A percentile compares a stretch with the other conserved stretches of the same genome.
phyloP scores from a whole-genome alignment of 2,113 vertebrate species.

The Ophthalmolycus amberensis region DNA sequence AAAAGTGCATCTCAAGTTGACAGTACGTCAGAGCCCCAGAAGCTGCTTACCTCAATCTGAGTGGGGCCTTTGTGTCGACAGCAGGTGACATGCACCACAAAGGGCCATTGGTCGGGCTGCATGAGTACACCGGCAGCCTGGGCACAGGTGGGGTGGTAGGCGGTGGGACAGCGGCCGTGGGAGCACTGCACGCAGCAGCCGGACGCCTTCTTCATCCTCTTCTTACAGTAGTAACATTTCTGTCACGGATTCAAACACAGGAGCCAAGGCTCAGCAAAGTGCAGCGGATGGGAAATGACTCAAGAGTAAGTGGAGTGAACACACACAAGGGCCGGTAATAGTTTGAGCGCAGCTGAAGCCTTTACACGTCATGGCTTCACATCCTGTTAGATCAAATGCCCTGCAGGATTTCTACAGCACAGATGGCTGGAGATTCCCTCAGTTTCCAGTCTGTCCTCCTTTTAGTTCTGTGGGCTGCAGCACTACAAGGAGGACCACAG shows the following conservation, averaged over 20 bases:
- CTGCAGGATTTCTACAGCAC: neutral
- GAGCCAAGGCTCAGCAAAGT: neutral
- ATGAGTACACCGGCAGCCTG: slow-evolving; percentile 96
- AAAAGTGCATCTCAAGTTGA: neutral
- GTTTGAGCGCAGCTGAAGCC: neutral
- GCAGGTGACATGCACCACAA: slow-evolving; percentile 97
- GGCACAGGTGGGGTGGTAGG: slow-evolving; percentile 96
- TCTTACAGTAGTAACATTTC: slow-evolving; percentile 98
- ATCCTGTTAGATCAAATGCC: neutral
- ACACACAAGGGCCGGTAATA: neutral
- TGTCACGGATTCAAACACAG: slow-evolving; percentile 58
- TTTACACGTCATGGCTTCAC: neutral
- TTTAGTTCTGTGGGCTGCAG: neutral
- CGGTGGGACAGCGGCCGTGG: slow-evolving; percentile 95
- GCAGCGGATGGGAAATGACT: neutral
- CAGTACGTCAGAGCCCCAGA: neutral
- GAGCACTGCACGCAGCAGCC: slow-evolving; percentile 98
- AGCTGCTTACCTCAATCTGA: slow-evolving; percentile 88
- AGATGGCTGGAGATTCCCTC: neutral
- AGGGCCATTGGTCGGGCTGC: slow-evolving; percentile 98
- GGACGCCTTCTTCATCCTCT: slow-evolving; percentile 92
- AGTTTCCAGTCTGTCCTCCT: neutral
- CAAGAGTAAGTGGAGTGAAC: neutral
- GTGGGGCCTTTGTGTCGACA: slow-evolving; percentile 93
- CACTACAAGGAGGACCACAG: neutral